phyloP scores from a whole-genome alignment of 2,797 vertebrate species.

The Nasua narica region DNA sequence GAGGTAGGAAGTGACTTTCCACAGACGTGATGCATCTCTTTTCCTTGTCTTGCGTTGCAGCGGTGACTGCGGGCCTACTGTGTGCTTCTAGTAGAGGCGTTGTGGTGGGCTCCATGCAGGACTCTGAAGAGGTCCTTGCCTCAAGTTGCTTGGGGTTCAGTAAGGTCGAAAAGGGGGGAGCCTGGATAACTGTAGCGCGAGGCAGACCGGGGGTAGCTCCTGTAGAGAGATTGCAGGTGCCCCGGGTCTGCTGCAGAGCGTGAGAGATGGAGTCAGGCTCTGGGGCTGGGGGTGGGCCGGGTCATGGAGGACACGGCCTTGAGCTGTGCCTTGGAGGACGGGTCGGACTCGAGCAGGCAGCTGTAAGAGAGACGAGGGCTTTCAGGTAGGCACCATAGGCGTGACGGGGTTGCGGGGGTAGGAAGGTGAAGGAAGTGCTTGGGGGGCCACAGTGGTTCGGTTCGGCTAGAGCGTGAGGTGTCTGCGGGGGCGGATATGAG shows the following conservation, averaged over 20 bases:
- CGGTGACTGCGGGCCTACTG: not conserved
- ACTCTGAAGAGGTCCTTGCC: not conserved
- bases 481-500: not conserved
- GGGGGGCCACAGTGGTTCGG: not conserved
- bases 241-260: not conserved
- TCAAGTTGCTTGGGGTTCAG: not conserved
- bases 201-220: not conserved
- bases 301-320: not conserved
- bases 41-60: not conserved
- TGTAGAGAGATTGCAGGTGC: not conserved
- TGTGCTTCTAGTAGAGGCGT: not conserved
- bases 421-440: not conserved
- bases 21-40: not conserved
- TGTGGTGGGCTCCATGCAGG: not conserved
- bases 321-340: not conserved
- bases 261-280: not conserved
- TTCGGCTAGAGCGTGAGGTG: not conserved
- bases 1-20: constrained; percentile 83
- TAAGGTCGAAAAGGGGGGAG: not conserved
- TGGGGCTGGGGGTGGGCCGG: not conserved
- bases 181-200: not conserved
- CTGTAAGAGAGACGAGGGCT: not conserved
- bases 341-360: not conserved
- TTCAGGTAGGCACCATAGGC: not conserved
- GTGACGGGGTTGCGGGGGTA: not conserved